Evolutionary conservation across 2,888 invertebrate genomes (phyloP), one percentile per base, ranked within the genome.

Genomic region (Synanthedon formicaeformis): DNA sequence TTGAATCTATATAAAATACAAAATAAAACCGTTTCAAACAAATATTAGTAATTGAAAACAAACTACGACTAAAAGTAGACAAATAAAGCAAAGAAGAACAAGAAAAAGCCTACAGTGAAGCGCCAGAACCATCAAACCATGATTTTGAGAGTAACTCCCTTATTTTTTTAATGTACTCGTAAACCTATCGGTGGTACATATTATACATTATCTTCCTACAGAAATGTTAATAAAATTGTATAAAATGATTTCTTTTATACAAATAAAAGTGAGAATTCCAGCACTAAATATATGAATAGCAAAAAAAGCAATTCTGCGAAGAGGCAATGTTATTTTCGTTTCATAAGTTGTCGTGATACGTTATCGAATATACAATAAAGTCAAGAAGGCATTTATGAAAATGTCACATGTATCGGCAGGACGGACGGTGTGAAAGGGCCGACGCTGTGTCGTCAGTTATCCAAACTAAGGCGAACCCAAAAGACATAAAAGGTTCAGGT

Each of bases 401-500:
- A 71, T 75, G 78, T 75, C 78, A 75, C 78, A 75, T 73, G 66
- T 59, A 73, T 75, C 66, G 64, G 57, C 63, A 64, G 60, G 61
- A 67, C 67, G 69, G 16, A 16, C 23, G 49, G 16, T 12, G 23
- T 71, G 70, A 78, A 77, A 69, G 65, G 56, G 53, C 61, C 61
- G 34, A 10, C 6, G 58, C 63, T 71, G 73, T 75, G 75, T 76
- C 73, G 71, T 69, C 63, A 14, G 70, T 65, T 65, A 70, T 67
- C 63, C 67, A 66, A n/a, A 66, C 64, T 69, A 6, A n/a, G 34
- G 12, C 11, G 40, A 5, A 78, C 75, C 73, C 73, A 75, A 34
- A 34, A 34, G 34, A 69, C 58, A 71, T 73, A 76, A 75, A 74
- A 70, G 70, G 64, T 63, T 73, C 86, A 86, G 86, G 86, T 86